Percentiles rank a stretch among this genome's conserved stretches.
These are phyloP conservation scores for Xestia rhomboidea DNA, from an alignment of 2,888 invertebrate genomes.

Conservation along the genomic window DNA sequence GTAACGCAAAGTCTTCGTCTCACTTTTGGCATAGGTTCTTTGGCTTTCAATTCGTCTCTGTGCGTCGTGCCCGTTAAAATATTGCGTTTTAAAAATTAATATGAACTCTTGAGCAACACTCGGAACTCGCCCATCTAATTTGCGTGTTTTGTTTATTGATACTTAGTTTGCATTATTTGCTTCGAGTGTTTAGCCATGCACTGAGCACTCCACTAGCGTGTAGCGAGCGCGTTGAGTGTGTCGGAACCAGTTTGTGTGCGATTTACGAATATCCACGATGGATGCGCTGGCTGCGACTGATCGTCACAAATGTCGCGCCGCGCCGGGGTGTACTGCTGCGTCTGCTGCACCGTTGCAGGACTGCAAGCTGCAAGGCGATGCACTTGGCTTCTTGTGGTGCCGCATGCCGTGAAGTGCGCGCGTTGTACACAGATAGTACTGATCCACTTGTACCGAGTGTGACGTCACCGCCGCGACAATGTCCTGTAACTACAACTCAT, in stretches of 20 bases:
- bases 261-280: constrained; percentile 12
- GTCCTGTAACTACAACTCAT: background rate
- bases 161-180: background rate
- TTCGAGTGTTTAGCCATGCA: background rate
- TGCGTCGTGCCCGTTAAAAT: background rate
- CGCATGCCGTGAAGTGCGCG: background rate
- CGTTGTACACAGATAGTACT: no score
- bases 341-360: background rate
- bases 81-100: background rate
- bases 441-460: background rate
- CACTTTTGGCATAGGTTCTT: background rate
- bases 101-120: background rate
- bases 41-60: background rate
- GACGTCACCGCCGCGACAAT: background rate
- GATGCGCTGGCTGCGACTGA: background rate
- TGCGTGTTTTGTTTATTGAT: background rate
- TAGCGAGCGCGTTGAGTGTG: constrained; percentile 4
- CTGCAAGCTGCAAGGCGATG: background rate
- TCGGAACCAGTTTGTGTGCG: constrained; percentile 43
- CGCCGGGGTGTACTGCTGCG: background rate
- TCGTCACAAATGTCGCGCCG: constrained; percentile 1
- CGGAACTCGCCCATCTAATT: background rate
- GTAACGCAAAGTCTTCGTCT: constrained; percentile 11
- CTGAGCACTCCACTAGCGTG: background rate
- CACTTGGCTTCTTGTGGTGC: background rate